phyloP scores from a whole-genome alignment of 2,113 vertebrate species.

The Pseudorasbora parva region DNA sequence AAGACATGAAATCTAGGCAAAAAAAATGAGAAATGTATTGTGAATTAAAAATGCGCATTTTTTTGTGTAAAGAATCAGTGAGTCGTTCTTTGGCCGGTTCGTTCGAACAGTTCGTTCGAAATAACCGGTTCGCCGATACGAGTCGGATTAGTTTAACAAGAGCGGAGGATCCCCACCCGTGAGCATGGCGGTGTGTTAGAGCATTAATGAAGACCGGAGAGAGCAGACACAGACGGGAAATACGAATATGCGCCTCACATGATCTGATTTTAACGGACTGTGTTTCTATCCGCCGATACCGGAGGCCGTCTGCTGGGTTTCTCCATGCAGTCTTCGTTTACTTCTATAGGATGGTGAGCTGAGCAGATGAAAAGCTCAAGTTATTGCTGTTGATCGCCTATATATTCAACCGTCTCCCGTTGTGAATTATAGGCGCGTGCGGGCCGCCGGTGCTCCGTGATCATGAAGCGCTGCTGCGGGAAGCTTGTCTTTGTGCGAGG shows the following conservation, averaged over 20 bases:
- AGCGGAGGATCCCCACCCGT: slow-evolving; percentile 76
- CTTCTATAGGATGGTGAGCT: slow-evolving; percentile 63
- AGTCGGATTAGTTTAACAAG: background rate
- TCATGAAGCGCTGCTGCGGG: slow-evolving; percentile 72
- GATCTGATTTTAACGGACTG: background rate
- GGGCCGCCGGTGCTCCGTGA: slow-evolving; percentile 53
- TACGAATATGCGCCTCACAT: slow-evolving; percentile 51
- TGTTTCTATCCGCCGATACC: background rate
- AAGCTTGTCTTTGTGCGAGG: slow-evolving; percentile 78
- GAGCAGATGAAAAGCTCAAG: slow-evolving; percentile 67
- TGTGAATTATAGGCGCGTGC: slow-evolving; percentile 55
- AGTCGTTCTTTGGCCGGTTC: background rate
- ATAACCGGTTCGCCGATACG: background rate
- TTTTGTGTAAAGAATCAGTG: background rate
- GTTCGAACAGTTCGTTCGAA: background rate
- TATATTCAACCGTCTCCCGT: slow-evolving; percentile 46
- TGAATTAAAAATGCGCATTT: too few relatives aligned
- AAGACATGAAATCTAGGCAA: too few relatives aligned
- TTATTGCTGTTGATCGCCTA: slow-evolving; percentile 53
- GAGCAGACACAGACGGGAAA: slow-evolving; percentile 63
- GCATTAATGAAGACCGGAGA: slow-evolving; percentile 60
- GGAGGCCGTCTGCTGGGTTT: background rate
- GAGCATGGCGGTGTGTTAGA: slow-evolving; percentile 76
- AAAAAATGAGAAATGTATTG: too few relatives aligned
- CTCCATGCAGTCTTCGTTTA: slow-evolving; percentile 21